These are phyloP conservation scores for Lagodon rhomboides DNA, from an alignment of 2,797 vertebrate genomes.

Conservation along the genomic window DNA sequence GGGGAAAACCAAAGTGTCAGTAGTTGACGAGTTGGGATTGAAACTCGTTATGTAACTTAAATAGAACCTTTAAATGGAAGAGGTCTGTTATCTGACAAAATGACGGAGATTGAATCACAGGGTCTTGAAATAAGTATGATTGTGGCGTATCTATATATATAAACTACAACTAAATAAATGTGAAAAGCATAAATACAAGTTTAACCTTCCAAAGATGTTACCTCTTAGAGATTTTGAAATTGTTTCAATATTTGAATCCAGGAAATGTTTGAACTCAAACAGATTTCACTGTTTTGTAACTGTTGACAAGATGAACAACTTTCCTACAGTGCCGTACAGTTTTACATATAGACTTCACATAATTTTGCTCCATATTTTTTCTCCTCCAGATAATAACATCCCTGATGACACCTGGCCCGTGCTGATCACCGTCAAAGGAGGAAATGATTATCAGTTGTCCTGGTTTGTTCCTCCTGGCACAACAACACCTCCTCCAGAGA, in stretches of 20 bases:
- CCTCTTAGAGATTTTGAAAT: no score
- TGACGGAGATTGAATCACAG: neutral
- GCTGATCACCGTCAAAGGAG: constrained; percentile 30
- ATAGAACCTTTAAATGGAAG: neutral
- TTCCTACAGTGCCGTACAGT: neutral
- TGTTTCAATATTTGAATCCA: neutral
- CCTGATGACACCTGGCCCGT: constrained; percentile 55
- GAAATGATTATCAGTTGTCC: constrained; percentile 18
- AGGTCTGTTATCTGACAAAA: neutral
- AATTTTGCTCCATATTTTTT: neutral
- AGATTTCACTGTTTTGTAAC: no score
- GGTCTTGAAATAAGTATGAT: neutral
- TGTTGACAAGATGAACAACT: neutral
- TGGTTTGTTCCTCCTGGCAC: constrained; percentile 57
- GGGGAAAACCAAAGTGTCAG: no score
- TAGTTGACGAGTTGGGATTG: no score
- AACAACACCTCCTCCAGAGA: constrained; percentile 14
- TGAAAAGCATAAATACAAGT: neutral
- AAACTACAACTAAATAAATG: neutral
- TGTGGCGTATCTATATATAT: neutral
- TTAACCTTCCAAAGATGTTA: no score
- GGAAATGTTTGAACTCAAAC: no score
- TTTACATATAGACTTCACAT: neutral
- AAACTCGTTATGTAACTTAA: no score
- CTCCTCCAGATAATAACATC: constrained; percentile 40